Percentiles rank a stretch among this genome's conserved stretches.
phyloP scores from a whole-genome alignment of 53 echinoderm and acorn worm genomes.

The Astropecten irregularis region DNA sequence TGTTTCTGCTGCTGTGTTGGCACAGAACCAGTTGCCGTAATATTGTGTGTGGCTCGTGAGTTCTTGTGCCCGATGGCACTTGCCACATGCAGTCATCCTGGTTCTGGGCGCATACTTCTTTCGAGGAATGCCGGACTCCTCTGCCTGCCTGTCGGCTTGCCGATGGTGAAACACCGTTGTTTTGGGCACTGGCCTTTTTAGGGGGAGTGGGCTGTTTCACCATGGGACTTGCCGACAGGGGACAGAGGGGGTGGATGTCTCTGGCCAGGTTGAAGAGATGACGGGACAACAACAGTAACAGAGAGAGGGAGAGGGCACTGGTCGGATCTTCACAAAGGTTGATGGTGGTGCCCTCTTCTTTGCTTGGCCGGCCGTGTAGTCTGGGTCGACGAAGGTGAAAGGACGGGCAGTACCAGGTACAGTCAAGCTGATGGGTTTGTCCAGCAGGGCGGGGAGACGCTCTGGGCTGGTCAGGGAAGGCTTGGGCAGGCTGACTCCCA shows the following conservation, averaged over 20 bases:
- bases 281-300: neutral
- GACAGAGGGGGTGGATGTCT: neutral
- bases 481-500: neutral
- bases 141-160: neutral
- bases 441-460: conserved; percentile 7
- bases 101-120: too few relatives aligned
- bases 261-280: neutral
- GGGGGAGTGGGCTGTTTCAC: neutral
- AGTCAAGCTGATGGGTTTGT: neutral
- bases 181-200: neutral
- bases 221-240: neutral
- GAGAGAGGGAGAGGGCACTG: neutral
- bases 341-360: neutral
- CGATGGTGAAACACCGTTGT: conserved; percentile 20
- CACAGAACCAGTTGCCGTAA: too few relatives aligned
- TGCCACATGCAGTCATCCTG: neutral
- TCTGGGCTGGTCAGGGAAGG: neutral
- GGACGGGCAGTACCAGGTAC: neutral
- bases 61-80: too few relatives aligned
- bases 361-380: conserved; percentile 45
- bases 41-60: conserved; percentile 24
- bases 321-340: too few relatives aligned
- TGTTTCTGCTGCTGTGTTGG: neutral
- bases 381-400: neutral
- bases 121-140: conserved; percentile 1